These are phyloP conservation scores for Manis pentadactyla DNA, from an alignment of 2,797 vertebrate genomes.

Conservation along the genomic window DNA sequence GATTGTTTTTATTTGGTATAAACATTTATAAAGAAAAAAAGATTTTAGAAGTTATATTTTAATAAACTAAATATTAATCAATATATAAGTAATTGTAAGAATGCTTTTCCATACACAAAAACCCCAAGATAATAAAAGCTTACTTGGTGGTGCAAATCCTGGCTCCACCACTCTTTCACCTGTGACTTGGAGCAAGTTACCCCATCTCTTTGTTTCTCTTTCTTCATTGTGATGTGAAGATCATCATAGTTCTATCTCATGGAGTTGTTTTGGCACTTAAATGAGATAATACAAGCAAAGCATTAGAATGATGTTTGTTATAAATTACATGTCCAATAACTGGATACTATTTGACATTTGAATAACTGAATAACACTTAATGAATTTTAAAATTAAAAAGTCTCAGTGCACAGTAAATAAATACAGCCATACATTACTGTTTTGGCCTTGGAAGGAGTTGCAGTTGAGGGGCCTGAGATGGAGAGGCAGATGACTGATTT, in stretches of 20 bases:
- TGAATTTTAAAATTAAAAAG: constrained; percentile 21
- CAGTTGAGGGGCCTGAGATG: neutral
- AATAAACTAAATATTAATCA: neutral
- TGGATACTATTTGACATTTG: neutral
- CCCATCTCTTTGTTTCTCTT: constrained; percentile 36
- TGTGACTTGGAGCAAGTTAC: neutral
- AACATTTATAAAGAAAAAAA: constrained; percentile 8
- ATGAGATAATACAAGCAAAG: constrained; percentile 10
- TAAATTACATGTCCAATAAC: neutral
- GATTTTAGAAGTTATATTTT: constrained; percentile 4
- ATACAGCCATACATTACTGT: neutral
- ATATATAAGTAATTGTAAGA: neutral
- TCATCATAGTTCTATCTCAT: neutral
- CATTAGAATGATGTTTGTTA: neutral
- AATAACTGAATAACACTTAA: neutral
- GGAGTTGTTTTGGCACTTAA: neutral
- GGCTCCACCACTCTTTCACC: neutral
- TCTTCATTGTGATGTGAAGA: neutral
- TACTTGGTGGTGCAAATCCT: neutral
- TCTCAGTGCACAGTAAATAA: neutral
- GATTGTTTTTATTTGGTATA: neutral
- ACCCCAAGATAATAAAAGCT: neutral
- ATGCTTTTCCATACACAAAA: constrained; percentile 26
- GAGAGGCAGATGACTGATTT: neutral
- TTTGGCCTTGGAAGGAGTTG: neutral